Base-by-base conservation (phyloP, 1,140 invertebrate genomes). In the Drosophila saltans region DNA sequence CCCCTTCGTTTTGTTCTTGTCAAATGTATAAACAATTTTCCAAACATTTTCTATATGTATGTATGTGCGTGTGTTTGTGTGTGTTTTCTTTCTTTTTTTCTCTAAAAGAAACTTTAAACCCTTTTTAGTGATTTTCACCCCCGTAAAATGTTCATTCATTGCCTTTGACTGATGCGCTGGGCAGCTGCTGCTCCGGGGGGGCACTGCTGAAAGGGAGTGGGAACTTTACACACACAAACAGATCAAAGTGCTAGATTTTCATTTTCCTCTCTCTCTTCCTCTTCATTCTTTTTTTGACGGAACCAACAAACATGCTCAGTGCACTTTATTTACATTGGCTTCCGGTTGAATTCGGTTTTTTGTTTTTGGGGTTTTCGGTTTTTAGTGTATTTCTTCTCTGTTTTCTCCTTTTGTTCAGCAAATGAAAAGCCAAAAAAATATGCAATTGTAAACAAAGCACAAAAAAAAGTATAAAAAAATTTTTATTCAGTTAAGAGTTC, bases 251-350 rank as follows among this genome's bases (percentile, higher is more conserved):
- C 78, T 89, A 70, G 72, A 66, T 80, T 79, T 80, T 81, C 70
- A 66, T 78, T 65, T 80, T 64, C 65, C 41, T 48, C 48, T 71
- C 66, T 59, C 75, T 57, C 61, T 63, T 71, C 60, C 28, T 59
- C 75, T 57, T 55, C 72, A 70, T 57, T 80, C 78, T 85, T 72
- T 85, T 72, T 80, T 89, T 89, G 85, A 89, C 84, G 81, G 84
- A 89, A 84, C 74, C 74, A 77, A 89, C 84, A 89, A 89, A 89
- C 84, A 89, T 89, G 85, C 45, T 41, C 62, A 72, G 9, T 59
- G 73, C 84, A 80, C 69, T 89, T 89, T 89, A 89, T 89, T 89
- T 89, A 89, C 84, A 89, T 81, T 89, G 80, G 85, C 84, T 89
- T 89, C 84, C 84, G 84, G 85, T 84, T 84, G 84, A 89, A 73